These are phyloP conservation scores for Sinonovacula constricta DNA, from an alignment of 1,140 invertebrate species.

Conservation along the genomic window DNA sequence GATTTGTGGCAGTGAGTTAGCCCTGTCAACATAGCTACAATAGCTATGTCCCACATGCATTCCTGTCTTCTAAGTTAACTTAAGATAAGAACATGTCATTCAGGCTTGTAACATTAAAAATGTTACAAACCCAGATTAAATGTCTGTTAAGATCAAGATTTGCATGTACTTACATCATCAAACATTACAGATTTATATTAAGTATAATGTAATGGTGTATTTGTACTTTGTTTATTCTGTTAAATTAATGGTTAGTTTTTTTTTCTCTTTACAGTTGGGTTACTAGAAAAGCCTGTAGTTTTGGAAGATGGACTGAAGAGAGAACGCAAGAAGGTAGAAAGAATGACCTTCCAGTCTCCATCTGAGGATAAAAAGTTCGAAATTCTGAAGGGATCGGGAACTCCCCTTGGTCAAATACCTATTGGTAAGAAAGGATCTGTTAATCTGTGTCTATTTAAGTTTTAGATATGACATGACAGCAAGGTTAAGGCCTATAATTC, in stretches of 20 bases:
- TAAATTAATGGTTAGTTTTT: background rate
- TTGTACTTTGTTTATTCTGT: background rate
- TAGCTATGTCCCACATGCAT: no score
- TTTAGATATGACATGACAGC: no score
- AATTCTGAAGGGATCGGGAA: slow-evolving; percentile 75
- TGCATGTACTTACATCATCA: background rate
- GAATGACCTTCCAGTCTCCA: slow-evolving; percentile 59
- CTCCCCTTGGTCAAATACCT: slow-evolving; percentile 77
- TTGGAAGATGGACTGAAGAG: slow-evolving; percentile 72
- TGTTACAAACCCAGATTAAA: no score
- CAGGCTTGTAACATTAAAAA: background rate
- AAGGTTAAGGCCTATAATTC: background rate
- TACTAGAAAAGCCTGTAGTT: slow-evolving; percentile 76
- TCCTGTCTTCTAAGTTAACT: no score
- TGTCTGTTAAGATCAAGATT: no score
- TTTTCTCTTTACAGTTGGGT: slow-evolving; percentile 59
- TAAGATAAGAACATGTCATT: background rate
- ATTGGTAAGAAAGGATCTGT: slow-evolving; percentile 63
- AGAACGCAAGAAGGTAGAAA: slow-evolving; percentile 77
- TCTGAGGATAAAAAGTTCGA: slow-evolving; percentile 68
- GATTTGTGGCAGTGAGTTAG: no score
- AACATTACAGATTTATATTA: background rate
- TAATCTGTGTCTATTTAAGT: background rate
- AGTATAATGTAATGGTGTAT: background rate
- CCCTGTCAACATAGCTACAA: no score